Evolutionary conservation across 2,888 invertebrate species (phyloP), one percentile per base, ranked within the genome.

Genomic region (Selenia dentaria): DNA sequence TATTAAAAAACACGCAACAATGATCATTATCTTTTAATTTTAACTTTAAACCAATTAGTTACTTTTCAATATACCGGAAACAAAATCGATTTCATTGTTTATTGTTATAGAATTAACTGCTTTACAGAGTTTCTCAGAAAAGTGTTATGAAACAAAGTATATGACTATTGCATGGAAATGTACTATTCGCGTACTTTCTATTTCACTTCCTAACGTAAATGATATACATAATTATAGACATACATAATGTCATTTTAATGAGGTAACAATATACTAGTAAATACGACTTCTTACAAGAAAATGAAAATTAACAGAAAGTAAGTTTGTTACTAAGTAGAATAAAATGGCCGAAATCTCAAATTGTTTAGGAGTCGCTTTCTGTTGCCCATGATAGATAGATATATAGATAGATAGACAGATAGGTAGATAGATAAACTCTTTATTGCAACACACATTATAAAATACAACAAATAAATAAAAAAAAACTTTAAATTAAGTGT

Each of bases 151-250:
- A 44, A 33, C 20, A 37, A 27, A 26, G 14, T 6, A 20, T 9
- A 25, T 3, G 16, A 10, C 25, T 25, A 8, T 10, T 25, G 10
- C 9, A 27, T 35, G 20, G 18, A 34, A 39, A 27, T 11, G 12
- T n/a, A 26, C 20, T 14, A 29, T 35, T 26, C 20, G 36, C 26
- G 32, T 27, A 41, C 38, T 45, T 53, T 46, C 33, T 31, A 38
- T 41, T 40, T 42, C 18, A 48, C 33, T 46, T 37, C 16, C 31
- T 10, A 27, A 26, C 13, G 25, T 22, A 37, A 47, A 37, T 42
- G 32, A 24, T 24, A 24, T 22, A 40, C 14, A 33, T 33, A 46
- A 36, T 41, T 32, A 48, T 32, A 43, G 33, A 10, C 35, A 40
- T 33, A 42, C 38, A 26, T 24, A 28, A 41, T 16, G 5, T 11